Evolutionary conservation across 2,888 invertebrate species (phyloP).

Genomic region (Pterostichus niger): DNA sequence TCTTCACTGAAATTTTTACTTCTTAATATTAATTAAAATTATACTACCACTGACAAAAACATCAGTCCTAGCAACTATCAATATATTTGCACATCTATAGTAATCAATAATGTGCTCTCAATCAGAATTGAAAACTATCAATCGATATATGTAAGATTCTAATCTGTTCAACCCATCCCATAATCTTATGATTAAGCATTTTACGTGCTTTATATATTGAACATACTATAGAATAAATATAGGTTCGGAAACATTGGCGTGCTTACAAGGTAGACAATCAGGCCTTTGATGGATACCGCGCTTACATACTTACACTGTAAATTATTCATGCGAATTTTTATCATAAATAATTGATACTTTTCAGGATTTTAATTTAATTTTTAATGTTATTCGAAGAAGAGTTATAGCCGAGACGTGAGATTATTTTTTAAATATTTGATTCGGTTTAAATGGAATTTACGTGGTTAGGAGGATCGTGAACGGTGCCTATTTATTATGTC

Average conservation of each 20-base stretch:
- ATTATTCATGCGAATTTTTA: constrained; percentile 26
- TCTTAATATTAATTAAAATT: too few relatives aligned
- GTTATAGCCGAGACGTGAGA: constrained; percentile 4
- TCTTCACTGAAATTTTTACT: too few relatives aligned
- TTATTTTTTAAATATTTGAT: constrained; percentile 15
- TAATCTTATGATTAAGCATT: neutral
- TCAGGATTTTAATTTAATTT: constrained; percentile 15
- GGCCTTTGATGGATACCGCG: constrained; percentile 29
- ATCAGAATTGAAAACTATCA: too few relatives aligned
- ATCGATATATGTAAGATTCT: too few relatives aligned
- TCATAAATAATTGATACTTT: constrained; percentile 32
- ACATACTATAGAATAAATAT: neutral
- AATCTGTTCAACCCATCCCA: too few relatives aligned
- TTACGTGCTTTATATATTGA: neutral
- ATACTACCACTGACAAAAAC: too few relatives aligned
- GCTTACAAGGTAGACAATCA: constrained; percentile 12
- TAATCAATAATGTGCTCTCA: too few relatives aligned
- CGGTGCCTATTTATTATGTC: constrained; percentile 1
- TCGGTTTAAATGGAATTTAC: constrained; percentile 15
- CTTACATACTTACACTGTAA: constrained; percentile 30
- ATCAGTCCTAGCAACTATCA: neutral
- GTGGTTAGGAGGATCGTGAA: neutral
- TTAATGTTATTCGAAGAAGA: constrained; percentile 12
- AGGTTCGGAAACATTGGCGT: neutral
- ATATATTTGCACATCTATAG: too few relatives aligned